Conservation (phyloP, 2,797 vertebrate genomes). For the Limnodromus scolopaceus region DNA sequence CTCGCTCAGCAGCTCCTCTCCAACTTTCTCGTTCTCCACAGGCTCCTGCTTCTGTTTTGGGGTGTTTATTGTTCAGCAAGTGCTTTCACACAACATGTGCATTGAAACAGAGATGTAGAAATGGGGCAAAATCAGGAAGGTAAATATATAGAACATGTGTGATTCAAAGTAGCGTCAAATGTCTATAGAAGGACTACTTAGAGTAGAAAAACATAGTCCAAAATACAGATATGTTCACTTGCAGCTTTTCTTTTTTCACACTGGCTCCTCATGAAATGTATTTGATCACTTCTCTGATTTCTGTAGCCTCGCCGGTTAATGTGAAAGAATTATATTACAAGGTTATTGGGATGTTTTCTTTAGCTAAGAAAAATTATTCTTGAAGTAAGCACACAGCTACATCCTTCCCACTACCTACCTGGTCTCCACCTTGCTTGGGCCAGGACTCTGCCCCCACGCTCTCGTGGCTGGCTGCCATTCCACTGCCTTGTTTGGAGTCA, state of each 20-base stretch:
- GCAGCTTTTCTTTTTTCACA: neutral
- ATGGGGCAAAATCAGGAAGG: neutral
- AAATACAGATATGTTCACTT: neutral
- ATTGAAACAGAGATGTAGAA: neutral
- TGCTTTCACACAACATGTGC: neutral
- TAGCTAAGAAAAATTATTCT: neutral
- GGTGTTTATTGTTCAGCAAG: neutral
- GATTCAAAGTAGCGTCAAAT: neutral
- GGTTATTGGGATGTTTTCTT: neutral
- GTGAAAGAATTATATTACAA: neutral
- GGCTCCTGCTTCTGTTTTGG: neutral
- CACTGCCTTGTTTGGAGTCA: fast-evolving
- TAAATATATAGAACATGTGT: neutral
- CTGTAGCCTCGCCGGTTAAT: neutral
- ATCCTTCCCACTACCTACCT: neutral
- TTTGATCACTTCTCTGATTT: neutral
- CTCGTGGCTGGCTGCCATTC: neutral
- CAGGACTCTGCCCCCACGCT: neutral
- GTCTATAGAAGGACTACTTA: neutral
- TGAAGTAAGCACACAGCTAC: neutral
- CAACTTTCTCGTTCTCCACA: too few species aligned
- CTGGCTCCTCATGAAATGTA: neutral
- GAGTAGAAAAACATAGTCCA: neutral
- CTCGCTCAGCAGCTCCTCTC: too few species aligned
- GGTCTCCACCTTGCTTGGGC: neutral